phyloP scores from a whole-genome alignment of 2,797 vertebrate species.

The Hirundo rustica region DNA sequence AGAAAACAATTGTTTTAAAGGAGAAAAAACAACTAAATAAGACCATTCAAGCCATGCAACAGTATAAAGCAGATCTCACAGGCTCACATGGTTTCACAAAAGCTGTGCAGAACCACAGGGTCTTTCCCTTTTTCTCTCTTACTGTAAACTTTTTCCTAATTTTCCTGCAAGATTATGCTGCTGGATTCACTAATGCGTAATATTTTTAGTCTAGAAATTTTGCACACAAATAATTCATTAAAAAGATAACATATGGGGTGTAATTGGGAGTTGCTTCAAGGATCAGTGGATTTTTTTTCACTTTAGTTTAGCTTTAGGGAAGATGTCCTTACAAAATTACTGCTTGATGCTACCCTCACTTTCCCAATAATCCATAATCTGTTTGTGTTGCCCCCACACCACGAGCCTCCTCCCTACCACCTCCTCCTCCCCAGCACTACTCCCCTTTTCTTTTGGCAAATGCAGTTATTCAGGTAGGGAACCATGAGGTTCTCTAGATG shows the following conservation, averaged over 20 bases:
- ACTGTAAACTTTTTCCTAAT: neutral
- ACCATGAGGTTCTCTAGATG: neutral
- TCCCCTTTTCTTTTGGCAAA: neutral
- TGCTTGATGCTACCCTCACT: constrained; percentile 36
- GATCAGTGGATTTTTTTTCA: constrained; percentile 7
- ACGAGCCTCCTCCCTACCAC: neutral
- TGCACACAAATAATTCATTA: constrained; percentile 64
- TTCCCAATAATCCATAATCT: constrained; percentile 39
- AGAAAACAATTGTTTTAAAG: neutral
- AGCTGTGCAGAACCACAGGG: neutral
- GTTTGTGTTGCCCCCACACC: neutral
- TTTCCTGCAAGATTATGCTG: constrained; percentile 23
- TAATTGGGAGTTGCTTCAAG: constrained; percentile 4
- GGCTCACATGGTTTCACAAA: neutral
- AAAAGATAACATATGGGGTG: constrained; percentile 24
- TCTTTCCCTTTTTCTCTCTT: constrained; percentile 23
- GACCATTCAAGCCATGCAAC: neutral
- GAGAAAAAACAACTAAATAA: neutral
- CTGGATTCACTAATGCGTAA: constrained; percentile 29
- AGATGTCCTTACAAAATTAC: constrained; percentile 30
- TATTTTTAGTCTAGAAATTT: constrained; percentile 41
- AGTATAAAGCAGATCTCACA: neutral
- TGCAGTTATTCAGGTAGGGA: neutral
- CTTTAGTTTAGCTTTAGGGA: constrained; percentile 49
- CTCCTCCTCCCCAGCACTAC: neutral